Base-by-base conservation (phyloP, 2,797 vertebrate species). In the Buceros bicornis region DNA sequence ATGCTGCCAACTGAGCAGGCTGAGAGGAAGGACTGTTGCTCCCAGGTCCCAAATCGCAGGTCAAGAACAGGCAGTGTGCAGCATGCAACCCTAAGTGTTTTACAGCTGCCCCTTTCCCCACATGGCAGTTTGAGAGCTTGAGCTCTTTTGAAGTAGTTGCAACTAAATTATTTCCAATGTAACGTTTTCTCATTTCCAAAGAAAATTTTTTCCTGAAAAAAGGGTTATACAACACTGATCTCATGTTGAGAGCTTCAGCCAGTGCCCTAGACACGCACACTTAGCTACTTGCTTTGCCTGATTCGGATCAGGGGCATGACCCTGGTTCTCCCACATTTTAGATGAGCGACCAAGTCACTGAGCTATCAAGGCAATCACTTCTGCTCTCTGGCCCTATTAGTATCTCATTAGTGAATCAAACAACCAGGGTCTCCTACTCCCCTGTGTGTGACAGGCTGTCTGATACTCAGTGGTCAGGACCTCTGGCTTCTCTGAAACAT, bases 341-440 rank as follows among this genome's bases (percentile, higher is more conserved):
- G 81, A 69, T 70, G 80, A 92, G 62, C 93, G 90, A 58, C 90
- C 86, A 94, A 79, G 91, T 82, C 54, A 29, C 73, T 92, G 90
- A 90, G 62, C 80, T 96, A 92, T 95, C 94, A 93, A 93, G 87
- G 64, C 86, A 94, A 92, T 94, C 54, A 19, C 60, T 93, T 69
- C 78, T 93, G 62, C 78, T 96, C 88, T 74, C 83, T 95, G 83
- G 83, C 66, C 84, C 62, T 82, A 54, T 93, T 93, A 90, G 83
- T 93, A 90, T 69, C 83, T 93, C 86, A 90, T 94, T 93, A 96
- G 77, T 66, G 80, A 95, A 94, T 82, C 57, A 95, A 94, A 90
- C 74, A 74, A 33, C 24, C 82, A 33, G 76, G 60, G 56, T 62
- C 35, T 82, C 37, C 62, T 71, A 45, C 58, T 66, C 64, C 51